Conservation (phyloP, 2,888 invertebrate genomes). For the Oasisia sp. region DNA sequence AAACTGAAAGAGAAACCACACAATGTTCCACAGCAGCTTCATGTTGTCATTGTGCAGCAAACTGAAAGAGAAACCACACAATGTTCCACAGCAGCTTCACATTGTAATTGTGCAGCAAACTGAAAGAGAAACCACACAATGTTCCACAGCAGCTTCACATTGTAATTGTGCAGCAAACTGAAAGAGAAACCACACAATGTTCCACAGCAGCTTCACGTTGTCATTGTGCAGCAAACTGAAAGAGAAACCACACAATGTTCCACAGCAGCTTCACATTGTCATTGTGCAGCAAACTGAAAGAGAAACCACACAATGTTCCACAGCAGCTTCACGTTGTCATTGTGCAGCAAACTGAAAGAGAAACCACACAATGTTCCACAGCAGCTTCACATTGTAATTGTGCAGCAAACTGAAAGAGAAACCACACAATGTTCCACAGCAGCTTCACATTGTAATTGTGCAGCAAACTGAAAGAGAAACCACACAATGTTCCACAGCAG, state of each 20-base stretch:
- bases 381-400: no score
- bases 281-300: not conserved
- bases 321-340: not conserved
- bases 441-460: slow-evolving; percentile 47
- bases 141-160: not conserved
- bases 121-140: slow-evolving; percentile 36
- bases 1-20: slow-evolving; percentile 61
- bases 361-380: slow-evolving; percentile 56
- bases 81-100: slow-evolving; percentile 66
- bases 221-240: no score
- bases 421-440: slow-evolving; percentile 41
- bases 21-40: slow-evolving; percentile 65
- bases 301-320: not conserved
- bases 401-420: no score
- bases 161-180: not conserved
- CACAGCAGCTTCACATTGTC: not conserved
- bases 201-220: no score
- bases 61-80: slow-evolving; percentile 58
- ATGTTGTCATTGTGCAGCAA: slow-evolving; percentile 64
- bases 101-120: slow-evolving; percentile 65
- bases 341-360: slow-evolving; percentile 30
- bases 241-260: not conserved
- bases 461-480: slow-evolving; percentile 59
- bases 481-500: not conserved
- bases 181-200: no score